phyloP scores from a whole-genome alignment of 92 coral and sea anemone species.

The Bergia puertoricense region DNA sequence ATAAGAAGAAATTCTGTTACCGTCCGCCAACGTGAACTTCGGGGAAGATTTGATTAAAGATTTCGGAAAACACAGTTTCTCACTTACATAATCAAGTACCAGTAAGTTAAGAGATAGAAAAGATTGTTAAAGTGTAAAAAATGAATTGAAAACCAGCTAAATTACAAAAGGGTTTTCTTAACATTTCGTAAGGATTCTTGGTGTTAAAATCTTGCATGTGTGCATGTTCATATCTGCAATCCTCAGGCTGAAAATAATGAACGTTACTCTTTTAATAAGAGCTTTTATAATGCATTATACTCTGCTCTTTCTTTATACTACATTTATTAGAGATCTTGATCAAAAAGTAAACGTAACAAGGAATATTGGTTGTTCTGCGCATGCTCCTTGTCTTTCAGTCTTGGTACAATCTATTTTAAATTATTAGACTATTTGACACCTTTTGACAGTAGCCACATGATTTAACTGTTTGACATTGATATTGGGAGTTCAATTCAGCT shows the following conservation, averaged over 20 bases:
- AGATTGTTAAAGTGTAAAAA: not conserved
- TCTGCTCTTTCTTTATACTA: too few relatives aligned
- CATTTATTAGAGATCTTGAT: not conserved
- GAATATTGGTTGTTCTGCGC: too few relatives aligned
- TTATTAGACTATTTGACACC: too few relatives aligned
- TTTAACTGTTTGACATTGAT: too few relatives aligned
- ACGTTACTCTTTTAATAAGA: not conserved
- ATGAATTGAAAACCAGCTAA: not conserved
- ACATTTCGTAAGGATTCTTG: not conserved
- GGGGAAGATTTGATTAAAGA: not conserved
- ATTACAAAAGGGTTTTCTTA: too few relatives aligned
- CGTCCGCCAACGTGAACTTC: not conserved
- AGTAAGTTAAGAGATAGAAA: not conserved
- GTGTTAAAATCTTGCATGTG: not conserved
- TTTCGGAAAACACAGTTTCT: not conserved
- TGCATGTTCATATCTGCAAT: not conserved
- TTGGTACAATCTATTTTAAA: too few relatives aligned
- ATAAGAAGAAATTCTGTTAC: not conserved
- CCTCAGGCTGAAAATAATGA: too few relatives aligned
- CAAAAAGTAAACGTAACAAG: too few relatives aligned
- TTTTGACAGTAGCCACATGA: too few relatives aligned
- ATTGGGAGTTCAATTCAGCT: too few relatives aligned
- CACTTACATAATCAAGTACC: not conserved
- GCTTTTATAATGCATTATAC: not conserved
- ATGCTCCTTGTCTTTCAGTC: too few relatives aligned